Conservation (phyloP, 2,113 vertebrate genomes). For the Lophochroa leadbeateri region DNA sequence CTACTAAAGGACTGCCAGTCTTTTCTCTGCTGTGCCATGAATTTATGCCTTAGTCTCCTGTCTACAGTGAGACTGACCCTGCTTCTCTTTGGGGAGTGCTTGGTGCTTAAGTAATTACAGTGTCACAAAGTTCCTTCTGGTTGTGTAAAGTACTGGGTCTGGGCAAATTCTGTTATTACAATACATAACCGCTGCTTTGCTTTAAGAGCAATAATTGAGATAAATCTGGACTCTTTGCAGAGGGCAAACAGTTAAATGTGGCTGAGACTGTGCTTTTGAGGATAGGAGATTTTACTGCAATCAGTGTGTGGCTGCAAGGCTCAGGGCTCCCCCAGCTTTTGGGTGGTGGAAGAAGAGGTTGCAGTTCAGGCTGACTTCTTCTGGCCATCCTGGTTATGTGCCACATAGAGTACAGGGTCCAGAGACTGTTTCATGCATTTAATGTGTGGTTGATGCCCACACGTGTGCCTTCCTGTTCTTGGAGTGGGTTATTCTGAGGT, state of each 20-base stretch:
- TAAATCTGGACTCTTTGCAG: not conserved
- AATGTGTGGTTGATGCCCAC: not conserved
- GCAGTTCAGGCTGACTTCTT: not conserved
- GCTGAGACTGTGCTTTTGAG: not conserved
- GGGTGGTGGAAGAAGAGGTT: not conserved
- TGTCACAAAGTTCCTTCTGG: not conserved
- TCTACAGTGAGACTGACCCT: not conserved
- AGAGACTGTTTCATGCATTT: not conserved
- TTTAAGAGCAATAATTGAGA: not conserved
- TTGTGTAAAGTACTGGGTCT: not conserved
- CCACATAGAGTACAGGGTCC: not conserved
- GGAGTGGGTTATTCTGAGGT: not conserved
- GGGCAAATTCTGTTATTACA: not conserved
- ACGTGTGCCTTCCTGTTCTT: rapidly evolving
- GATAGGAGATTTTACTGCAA: not conserved
- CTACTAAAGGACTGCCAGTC: not conserved
- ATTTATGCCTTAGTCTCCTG: not conserved
- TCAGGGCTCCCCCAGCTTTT: not conserved
- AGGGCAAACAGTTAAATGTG: not conserved
- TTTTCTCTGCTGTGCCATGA: not conserved
- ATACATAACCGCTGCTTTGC: not conserved
- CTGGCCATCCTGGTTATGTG: not conserved
- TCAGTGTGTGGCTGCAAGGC: not conserved
- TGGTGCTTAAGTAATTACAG: not conserved
- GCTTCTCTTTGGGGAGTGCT: not conserved